Conservation (phyloP, 2,888 invertebrate species). For the Oscheius sp. region DNA sequence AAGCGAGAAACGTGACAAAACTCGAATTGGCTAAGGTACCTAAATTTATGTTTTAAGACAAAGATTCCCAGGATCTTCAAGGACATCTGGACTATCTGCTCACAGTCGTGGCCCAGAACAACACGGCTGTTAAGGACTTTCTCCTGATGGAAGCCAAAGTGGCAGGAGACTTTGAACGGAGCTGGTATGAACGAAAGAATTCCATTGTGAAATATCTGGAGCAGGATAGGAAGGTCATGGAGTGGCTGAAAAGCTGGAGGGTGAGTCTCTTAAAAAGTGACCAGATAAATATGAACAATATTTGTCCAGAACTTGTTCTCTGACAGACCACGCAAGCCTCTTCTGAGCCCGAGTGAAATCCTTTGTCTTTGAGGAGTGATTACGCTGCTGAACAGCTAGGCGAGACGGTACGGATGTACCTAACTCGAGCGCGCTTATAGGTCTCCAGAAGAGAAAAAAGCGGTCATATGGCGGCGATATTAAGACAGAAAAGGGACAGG, state of each 20-base stretch:
- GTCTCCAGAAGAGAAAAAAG: no score
- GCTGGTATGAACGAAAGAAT: background rate
- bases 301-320: no score
- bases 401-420: no score
- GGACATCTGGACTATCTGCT: constrained; percentile 17
- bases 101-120: background rate
- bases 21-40: background rate
- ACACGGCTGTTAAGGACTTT: background rate
- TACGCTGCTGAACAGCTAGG: no score
- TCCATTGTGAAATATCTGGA: constrained; percentile 12
- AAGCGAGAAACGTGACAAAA: constrained; percentile 3
- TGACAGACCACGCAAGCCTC: no score
- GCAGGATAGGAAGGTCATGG: constrained; percentile 7
- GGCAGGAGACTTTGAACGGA: constrained; percentile 2
- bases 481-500: no score
- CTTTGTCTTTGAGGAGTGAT: no score
- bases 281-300: no score
- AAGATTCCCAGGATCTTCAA: constrained; percentile 9
- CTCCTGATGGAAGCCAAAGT: constrained; percentile 13
- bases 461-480: no score
- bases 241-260: constrained; percentile 20
- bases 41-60: background rate
- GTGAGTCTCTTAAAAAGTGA: background rate
- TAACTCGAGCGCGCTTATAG: no score
- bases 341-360: no score